These are phyloP conservation scores for Trachurus trachurus DNA, from an alignment of 2,797 vertebrate species.

Conservation along the genomic window DNA sequence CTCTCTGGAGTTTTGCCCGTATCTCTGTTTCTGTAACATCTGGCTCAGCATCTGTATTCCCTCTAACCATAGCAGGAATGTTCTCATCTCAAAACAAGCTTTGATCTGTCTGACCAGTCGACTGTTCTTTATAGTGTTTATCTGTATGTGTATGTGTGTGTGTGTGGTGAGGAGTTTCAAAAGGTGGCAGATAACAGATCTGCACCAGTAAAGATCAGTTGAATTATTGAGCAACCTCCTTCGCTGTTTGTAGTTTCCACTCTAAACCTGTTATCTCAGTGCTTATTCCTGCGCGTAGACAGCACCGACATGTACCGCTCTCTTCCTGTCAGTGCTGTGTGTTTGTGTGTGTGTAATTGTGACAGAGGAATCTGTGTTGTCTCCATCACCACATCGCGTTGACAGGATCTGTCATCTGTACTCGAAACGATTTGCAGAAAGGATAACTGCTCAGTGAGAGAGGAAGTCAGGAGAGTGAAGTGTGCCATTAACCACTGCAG, in stretches of 20 bases:
- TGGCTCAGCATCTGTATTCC: constrained; percentile 53
- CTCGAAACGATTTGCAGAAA: constrained; percentile 33
- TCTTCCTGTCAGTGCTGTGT: constrained; percentile 6
- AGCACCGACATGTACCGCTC: constrained; percentile 10
- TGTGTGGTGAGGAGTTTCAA: constrained; percentile 38
- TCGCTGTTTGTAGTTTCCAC: constrained; percentile 15
- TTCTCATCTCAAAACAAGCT: constrained; percentile 53
- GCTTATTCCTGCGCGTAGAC: constrained; percentile 18
- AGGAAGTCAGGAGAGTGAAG: constrained; percentile 18
- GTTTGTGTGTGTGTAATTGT: constrained; percentile 11
- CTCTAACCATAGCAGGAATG: constrained; percentile 33
- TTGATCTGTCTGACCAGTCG: constrained; percentile 51
- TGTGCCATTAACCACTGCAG: background rate
- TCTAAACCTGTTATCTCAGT: constrained; percentile 26
- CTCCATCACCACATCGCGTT: constrained; percentile 45
- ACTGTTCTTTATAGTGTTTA: constrained; percentile 27
- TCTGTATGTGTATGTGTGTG: background rate
- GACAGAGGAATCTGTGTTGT: constrained; percentile 34
- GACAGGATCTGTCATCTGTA: constrained; percentile 48
- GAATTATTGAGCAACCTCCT: constrained; percentile 53
- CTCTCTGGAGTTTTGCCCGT: constrained; percentile 23
- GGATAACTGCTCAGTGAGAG: constrained; percentile 22
- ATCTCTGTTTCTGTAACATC: constrained; percentile 26
- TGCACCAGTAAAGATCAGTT: constrained; percentile 36
- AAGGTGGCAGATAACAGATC: constrained; percentile 37